Percentiles rank a stretch among this genome's conserved stretches.
Conservation (phyloP, 1,140 invertebrate species). For the Araneus ventricosus region DNA sequence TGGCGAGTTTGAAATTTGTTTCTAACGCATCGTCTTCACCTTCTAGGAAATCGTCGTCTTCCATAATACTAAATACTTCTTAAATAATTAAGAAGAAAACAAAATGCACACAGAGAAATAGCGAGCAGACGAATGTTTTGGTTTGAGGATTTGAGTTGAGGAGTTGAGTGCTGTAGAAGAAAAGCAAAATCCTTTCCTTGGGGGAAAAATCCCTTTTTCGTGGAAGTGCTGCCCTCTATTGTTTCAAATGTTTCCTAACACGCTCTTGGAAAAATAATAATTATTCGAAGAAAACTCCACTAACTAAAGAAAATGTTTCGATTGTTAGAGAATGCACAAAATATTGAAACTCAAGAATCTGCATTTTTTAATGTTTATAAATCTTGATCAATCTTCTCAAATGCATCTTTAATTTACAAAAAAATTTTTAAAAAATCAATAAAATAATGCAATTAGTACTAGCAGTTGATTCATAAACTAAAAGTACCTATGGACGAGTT, state of each 20-base stretch:
- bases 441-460: too few relatives aligned
- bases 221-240: background rate
- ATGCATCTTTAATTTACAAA: too few relatives aligned
- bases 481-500: too few relatives aligned
- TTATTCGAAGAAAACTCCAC: too few relatives aligned
- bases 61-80: conserved; percentile 4
- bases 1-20: conserved; percentile 43
- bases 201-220: background rate
- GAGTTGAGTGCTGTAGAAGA: background rate
- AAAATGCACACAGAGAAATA: background rate
- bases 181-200: background rate
- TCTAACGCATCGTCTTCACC: background rate
- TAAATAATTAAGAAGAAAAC: background rate
- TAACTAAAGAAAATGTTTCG: too few relatives aligned
- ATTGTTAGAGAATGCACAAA: too few relatives aligned
- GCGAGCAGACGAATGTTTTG: background rate
- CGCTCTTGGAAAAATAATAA: too few relatives aligned
- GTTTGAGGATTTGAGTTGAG: background rate
- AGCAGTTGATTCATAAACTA: too few relatives aligned
- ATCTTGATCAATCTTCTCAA: too few relatives aligned
- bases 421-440: too few relatives aligned
- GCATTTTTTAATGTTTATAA: too few relatives aligned
- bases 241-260: background rate
- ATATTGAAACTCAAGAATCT: too few relatives aligned
- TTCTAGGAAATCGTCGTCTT: conserved; percentile 50